These are phyloP conservation scores for Onchidella celtica DNA, from an alignment of 2,888 invertebrate genomes.

Conservation along the genomic window DNA sequence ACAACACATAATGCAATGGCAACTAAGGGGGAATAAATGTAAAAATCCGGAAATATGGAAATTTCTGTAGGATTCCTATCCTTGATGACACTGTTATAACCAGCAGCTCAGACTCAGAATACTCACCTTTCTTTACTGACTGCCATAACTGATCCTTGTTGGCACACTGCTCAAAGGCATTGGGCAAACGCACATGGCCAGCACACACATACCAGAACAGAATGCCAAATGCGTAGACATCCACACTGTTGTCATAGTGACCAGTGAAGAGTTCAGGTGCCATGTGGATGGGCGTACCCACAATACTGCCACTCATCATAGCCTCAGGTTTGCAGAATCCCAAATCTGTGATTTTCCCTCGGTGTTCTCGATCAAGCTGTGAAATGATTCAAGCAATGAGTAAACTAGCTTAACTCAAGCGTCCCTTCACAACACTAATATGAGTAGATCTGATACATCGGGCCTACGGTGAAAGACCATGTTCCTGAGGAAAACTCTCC, in stretches of 20 bases:
- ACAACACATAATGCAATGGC: too few relatives aligned
- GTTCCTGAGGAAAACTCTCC: too few relatives aligned
- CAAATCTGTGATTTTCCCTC: constrained; percentile 91
- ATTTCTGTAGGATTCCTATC: too few relatives aligned
- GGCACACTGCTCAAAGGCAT: constrained; percentile 90
- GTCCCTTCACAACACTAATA: too few relatives aligned
- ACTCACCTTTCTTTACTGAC: constrained; percentile 89
- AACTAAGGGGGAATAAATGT: too few relatives aligned
- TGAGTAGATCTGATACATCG: too few relatives aligned
- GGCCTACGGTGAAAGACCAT: too few relatives aligned
- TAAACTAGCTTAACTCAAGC: too few relatives aligned
- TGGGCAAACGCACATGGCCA: constrained; percentile 89
- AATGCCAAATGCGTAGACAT: constrained; percentile 94
- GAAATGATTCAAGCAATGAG: too few relatives aligned
- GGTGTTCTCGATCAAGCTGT: constrained; percentile 86
- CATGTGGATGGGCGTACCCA: constrained; percentile 92
- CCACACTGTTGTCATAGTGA: constrained; percentile 90
- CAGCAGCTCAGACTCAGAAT: too few relatives aligned
- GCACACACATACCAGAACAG: constrained; percentile 95
- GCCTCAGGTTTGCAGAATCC: constrained; percentile 95
- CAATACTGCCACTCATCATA: constrained; percentile 93
- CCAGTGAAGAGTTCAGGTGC: constrained; percentile 92
- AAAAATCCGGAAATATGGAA: too few relatives aligned
- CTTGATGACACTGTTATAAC: too few relatives aligned
- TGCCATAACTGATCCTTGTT: constrained; percentile 93